A percentile compares a stretch with the other conserved stretches of the same genome.
phyloP scores from a whole-genome alignment of 2,113 vertebrate species.

The Choloepus hoffmanni region DNA sequence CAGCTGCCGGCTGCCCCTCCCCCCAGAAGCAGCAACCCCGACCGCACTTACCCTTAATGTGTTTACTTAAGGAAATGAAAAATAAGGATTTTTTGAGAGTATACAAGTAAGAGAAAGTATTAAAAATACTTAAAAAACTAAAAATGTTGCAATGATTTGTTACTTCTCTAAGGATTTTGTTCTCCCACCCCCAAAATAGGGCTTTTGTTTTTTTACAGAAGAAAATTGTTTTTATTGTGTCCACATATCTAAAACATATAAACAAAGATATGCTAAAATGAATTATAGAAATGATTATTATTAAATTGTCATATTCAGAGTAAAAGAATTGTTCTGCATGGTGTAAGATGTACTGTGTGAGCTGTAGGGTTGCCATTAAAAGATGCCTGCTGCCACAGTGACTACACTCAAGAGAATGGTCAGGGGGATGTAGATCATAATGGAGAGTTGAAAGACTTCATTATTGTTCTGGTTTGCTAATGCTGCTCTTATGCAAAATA shows the following conservation, averaged over 20 bases:
- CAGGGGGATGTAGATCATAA: neutral
- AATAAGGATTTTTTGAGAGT: neutral
- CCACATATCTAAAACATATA: neutral
- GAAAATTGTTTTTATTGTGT: neutral
- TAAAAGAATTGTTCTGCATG: neutral
- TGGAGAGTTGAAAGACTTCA: neutral
- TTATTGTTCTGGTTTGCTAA: no score
- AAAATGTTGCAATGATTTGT: neutral
- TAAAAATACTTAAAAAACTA: neutral
- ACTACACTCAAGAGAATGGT: neutral
- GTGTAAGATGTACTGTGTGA: neutral
- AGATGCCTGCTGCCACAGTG: rapidly evolving
- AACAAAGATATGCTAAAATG: neutral
- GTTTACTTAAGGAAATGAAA: neutral
- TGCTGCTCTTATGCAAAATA: no score
- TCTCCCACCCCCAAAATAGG: neutral
- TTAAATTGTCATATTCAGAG: neutral
- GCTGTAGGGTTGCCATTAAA: neutral
- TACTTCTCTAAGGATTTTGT: slow-evolving; percentile 17
- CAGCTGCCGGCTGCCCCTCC: no score
- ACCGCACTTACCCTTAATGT: neutral
- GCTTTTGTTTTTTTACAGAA: neutral
- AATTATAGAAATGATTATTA: neutral
- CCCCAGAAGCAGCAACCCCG: no score
- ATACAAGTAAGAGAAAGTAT: neutral